Percentiles rank a stretch among this genome's conserved stretches.
phyloP scores from a whole-genome alignment of 2,113 vertebrate genomes.

The Balaenoptera acutorostrata region DNA sequence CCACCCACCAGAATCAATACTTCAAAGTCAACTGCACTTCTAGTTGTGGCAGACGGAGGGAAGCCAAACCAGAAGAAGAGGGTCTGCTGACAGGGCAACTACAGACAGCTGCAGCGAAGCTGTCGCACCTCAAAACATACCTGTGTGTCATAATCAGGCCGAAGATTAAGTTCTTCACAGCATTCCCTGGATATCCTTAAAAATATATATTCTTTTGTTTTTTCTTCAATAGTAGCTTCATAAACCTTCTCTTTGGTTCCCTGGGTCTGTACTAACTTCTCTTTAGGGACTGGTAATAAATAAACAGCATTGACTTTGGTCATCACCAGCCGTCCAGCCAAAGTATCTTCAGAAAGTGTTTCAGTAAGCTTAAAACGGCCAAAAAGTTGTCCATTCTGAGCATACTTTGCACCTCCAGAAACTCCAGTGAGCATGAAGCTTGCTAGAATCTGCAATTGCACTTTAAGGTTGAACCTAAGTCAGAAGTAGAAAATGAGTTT shows the following conservation, averaged over 20 bases:
- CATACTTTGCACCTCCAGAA: constrained; percentile 97
- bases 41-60: not conserved
- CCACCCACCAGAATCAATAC: not conserved
- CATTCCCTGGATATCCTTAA: constrained; percentile 96
- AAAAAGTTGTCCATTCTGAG: constrained; percentile 97
- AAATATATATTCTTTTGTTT: constrained; percentile 99
- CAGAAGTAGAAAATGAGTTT: constrained; percentile 61
- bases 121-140: constrained; percentile 72
- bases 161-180: constrained; percentile 93
- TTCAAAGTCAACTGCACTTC: not conserved
- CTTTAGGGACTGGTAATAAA: constrained; percentile 91
- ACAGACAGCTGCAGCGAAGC: not conserved
- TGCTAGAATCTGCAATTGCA: constrained; percentile 95
- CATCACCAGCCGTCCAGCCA: constrained; percentile 97
- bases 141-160: constrained; percentile 94
- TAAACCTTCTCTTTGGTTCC: constrained; percentile 98
- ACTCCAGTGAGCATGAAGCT: constrained; percentile 99
- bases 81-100: not conserved
- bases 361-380: constrained; percentile 98
- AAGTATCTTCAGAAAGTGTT: constrained; percentile 98
- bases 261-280: constrained; percentile 87
- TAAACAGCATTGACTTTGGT: constrained; percentile 99
- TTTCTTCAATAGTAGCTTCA: constrained; percentile 98
- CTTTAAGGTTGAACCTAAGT: constrained; percentile 98
- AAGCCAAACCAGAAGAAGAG: not conserved